Conservation (phyloP, 2,113 vertebrate species). For the Sminthopsis crassicaudata region DNA sequence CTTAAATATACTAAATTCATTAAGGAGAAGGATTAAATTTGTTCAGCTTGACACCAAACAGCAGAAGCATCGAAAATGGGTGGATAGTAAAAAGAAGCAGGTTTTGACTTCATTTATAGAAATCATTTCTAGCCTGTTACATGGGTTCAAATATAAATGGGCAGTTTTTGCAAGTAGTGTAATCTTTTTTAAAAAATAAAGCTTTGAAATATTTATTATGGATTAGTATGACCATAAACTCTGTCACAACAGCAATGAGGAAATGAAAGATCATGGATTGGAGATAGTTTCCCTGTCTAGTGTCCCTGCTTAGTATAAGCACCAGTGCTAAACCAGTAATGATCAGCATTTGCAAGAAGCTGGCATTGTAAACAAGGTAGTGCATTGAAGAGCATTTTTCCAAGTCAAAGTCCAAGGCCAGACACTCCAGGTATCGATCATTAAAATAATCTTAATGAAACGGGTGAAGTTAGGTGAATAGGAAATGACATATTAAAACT, state of each 20-base stretch:
- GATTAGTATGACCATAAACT: constrained; percentile 41
- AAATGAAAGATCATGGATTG: background rate
- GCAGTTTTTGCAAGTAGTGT: background rate
- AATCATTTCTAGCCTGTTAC: background rate
- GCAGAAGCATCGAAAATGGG: background rate
- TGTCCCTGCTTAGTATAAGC: constrained; percentile 5
- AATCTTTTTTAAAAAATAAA: background rate
- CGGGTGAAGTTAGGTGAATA: constrained; percentile 96
- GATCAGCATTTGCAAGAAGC: constrained; percentile 7
- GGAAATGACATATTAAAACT: constrained; percentile 97
- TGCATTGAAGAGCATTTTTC: constrained; percentile 19
- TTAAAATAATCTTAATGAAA: constrained; percentile 96
- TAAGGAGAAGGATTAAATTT: background rate
- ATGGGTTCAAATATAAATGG: background rate
- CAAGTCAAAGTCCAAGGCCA: background rate
- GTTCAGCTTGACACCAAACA: background rate
- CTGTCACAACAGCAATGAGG: background rate
- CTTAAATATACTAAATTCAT: background rate
- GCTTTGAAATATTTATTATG: constrained; percentile 65
- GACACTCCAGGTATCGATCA: constrained; percentile 75
- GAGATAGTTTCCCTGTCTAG: background rate
- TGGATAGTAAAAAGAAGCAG: background rate
- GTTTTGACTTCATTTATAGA: background rate
- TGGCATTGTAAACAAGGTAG: background rate
- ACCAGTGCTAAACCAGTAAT: constrained; percentile 30